Evolutionary conservation across 2,888 invertebrate genomes (phyloP).

Genomic region (Eilema depressum): DNA sequence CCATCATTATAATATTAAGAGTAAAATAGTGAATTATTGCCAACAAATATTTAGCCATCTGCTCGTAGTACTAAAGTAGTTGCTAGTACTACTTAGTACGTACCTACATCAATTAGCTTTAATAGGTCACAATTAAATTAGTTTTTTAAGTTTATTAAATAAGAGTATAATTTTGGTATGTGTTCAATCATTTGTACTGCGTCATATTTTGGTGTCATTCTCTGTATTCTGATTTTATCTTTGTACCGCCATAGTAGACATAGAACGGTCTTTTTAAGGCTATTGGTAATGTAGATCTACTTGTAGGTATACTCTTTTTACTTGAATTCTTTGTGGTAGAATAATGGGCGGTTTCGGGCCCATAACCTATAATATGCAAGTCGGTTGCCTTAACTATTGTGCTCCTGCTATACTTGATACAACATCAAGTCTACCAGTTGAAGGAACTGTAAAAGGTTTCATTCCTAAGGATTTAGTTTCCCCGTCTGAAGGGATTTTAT

Average conservation of each 20-base stretch:
- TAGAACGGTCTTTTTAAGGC: too few relatives aligned
- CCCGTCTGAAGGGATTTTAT: too few relatives aligned
- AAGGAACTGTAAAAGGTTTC: too few relatives aligned
- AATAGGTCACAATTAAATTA: not conserved
- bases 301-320: too few relatives aligned
- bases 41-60: not conserved
- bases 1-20: constrained; percentile 1
- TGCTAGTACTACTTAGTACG: not conserved
- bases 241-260: not conserved
- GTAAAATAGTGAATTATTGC: not conserved
- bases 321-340: too few relatives aligned
- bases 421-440: too few relatives aligned
- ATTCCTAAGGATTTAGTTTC: too few relatives aligned
- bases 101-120: not conserved
- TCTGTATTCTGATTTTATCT: not conserved
- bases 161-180: not conserved
- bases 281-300: not conserved
- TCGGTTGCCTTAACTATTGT: too few relatives aligned
- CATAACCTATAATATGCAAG: too few relatives aligned
- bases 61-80: not conserved
- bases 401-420: too few relatives aligned
- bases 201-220: not conserved
- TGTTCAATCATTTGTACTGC: not conserved
- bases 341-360: too few relatives aligned
- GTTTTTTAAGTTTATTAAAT: not conserved